Conservation (phyloP, 2,797 vertebrate genomes). For the Scarus forsteni region DNA sequence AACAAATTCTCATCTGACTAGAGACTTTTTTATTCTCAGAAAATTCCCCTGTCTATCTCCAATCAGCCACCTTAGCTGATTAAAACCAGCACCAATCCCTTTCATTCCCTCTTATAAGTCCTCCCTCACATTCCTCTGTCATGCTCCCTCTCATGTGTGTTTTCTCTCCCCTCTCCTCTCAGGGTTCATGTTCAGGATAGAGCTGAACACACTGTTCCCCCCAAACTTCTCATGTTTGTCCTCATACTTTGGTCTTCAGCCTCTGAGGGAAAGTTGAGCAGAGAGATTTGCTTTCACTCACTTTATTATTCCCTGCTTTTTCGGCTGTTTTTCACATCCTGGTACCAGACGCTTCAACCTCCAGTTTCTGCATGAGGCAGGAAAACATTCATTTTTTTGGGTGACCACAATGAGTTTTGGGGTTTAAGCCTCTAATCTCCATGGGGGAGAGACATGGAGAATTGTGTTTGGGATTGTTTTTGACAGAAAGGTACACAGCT, state of each 20-base stretch:
- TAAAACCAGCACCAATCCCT: constrained; percentile 32
- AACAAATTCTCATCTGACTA: background rate
- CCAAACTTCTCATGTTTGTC: constrained; percentile 65
- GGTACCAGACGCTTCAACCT: constrained; percentile 32
- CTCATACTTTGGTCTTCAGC: constrained; percentile 62
- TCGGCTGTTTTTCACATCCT: constrained; percentile 43
- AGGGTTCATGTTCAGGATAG: constrained; percentile 54
- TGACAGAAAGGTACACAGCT: constrained; percentile 26
- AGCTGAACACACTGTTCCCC: constrained; percentile 74
- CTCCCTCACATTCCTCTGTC: constrained; percentile 51
- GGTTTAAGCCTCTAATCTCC: constrained; percentile 22
- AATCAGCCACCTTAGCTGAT: constrained; percentile 28
- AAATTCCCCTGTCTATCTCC: constrained; percentile 19
- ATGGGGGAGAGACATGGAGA: background rate
- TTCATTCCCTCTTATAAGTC: constrained; percentile 17
- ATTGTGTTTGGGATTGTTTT: constrained; percentile 18
- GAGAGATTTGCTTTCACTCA: constrained; percentile 62
- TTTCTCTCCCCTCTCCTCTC: constrained; percentile 46
- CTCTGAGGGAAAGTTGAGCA: constrained; percentile 47
- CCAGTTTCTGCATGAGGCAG: constrained; percentile 22
- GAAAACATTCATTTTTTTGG: constrained; percentile 57
- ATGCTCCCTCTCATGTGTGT: constrained; percentile 35
- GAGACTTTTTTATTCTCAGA: background rate
- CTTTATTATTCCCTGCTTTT: constrained; percentile 34
- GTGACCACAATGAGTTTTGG: constrained; percentile 29